These are phyloP conservation scores for Rhinoptilus africanus DNA, from an alignment of 2,113 vertebrate genomes.

Conservation along the genomic window DNA sequence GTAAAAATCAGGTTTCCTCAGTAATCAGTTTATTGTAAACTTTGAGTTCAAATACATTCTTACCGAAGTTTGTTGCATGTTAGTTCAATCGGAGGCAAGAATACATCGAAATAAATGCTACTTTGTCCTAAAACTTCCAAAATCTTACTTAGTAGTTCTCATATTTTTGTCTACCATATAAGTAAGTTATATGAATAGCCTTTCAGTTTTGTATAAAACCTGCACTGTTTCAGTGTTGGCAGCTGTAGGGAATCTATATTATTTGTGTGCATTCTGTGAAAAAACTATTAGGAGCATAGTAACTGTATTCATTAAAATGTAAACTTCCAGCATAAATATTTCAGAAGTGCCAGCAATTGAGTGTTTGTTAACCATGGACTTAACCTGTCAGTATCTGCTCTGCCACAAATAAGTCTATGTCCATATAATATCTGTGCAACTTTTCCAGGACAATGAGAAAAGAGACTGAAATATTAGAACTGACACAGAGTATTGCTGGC, in stretches of 20 bases:
- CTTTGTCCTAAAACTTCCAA: conserved; percentile 53
- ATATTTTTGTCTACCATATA: conserved; percentile 64
- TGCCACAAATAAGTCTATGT: conserved; percentile 28
- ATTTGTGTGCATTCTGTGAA: conserved; percentile 80
- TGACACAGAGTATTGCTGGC: conserved; percentile 68
- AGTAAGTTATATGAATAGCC: conserved; percentile 65
- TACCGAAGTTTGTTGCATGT: conserved; percentile 13
- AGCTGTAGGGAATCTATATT: conserved; percentile 80
- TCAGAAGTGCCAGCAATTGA: conserved; percentile 62
- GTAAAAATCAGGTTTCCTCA: conserved; percentile 33
- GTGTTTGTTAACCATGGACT: conserved; percentile 53
- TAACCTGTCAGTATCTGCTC: conserved; percentile 45
- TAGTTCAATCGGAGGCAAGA: conserved; percentile 36
- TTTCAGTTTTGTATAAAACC: conserved; percentile 74
- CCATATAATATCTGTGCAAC: conserved; percentile 22
- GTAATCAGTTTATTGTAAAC: conserved; percentile 42
- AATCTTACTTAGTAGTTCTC: conserved; percentile 52
- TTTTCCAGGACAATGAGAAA: conserved; percentile 65
- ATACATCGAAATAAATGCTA: conserved; percentile 50
- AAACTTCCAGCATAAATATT: conserved; percentile 68
- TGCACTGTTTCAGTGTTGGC: conserved; percentile 79
- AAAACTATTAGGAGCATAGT: conserved; percentile 73
- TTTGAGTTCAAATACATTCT: conserved; percentile 47
- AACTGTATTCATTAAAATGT: conserved; percentile 78
- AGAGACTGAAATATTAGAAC: conserved; percentile 61